These are phyloP conservation scores for Intellagama lesueurii DNA, from an alignment of 2,797 vertebrate species.

Conservation along the genomic window DNA sequence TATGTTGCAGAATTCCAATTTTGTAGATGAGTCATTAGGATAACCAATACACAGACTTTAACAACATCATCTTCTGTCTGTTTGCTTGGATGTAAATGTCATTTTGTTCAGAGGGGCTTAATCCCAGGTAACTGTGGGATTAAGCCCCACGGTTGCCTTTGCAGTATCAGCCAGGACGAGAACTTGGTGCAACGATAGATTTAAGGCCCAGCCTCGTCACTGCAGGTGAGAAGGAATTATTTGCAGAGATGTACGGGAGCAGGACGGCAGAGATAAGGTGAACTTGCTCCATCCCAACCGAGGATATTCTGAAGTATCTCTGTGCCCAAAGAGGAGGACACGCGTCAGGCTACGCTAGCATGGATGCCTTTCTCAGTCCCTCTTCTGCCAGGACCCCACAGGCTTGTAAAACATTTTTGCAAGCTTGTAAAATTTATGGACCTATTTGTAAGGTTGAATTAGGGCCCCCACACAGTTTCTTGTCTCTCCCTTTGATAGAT, in stretches of 20 bases:
- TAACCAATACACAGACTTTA: neutral
- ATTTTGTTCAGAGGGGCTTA: no score
- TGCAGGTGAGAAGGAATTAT: neutral
- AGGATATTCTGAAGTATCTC: no score
- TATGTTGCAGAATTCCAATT: neutral
- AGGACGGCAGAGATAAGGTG: neutral
- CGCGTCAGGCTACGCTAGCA: no score
- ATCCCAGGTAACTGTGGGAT: no score
- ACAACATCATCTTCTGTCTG: neutral
- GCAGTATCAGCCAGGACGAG: neutral
- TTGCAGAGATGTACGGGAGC: neutral
- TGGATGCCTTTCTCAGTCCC: neutral
- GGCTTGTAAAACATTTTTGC: neutral
- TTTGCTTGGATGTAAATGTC: neutral
- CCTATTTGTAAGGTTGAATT: neutral
- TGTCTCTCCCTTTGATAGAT: no score
- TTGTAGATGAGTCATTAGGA: neutral
- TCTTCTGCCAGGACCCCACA: neutral
- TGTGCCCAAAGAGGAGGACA: no score
- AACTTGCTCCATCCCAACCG: no score
- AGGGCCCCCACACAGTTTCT: neutral
- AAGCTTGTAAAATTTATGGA: neutral
- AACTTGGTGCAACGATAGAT: neutral
- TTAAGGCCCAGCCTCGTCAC: neutral
- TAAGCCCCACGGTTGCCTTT: neutral